phyloP scores from a whole-genome alignment of 2,797 vertebrate species.

The Urocyon cinereoargenteus region DNA sequence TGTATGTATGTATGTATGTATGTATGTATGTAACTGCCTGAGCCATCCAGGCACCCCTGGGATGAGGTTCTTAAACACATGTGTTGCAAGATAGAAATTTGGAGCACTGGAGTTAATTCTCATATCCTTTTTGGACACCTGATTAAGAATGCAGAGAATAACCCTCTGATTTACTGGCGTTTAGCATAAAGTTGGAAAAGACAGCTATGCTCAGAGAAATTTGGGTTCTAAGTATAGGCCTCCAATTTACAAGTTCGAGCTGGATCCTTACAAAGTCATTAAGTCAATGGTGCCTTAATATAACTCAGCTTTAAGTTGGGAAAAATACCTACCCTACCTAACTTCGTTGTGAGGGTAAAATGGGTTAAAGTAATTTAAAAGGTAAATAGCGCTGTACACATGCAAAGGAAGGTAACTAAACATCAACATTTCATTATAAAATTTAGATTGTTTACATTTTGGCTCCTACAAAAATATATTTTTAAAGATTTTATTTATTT shows the following conservation, averaged over 20 bases:
- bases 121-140: not conserved
- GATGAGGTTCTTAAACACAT: constrained; percentile 24
- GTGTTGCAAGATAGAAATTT: not conserved
- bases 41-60: not conserved
- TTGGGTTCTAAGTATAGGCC: not conserved
- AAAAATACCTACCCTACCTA: not conserved
- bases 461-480: not conserved
- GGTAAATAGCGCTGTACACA: not conserved
- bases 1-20: no score
- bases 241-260: constrained; percentile 16
- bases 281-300: not conserved
- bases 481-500: no score
- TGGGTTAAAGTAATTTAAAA: constrained; percentile 42
- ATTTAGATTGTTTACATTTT: constrained; percentile 22
- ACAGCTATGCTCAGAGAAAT: not conserved
- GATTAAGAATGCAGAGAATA: not conserved
- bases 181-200: constrained; percentile 41
- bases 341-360: constrained; percentile 9
- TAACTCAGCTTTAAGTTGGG: constrained; percentile 43
- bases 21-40: not conserved
- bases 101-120: not conserved
- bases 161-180: not conserved
- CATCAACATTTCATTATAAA: constrained; percentile 41
- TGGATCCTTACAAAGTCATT: constrained; percentile 32
- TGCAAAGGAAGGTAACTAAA: constrained; percentile 27